Base-by-base conservation (phyloP, 23 tunicate genomes). In the Styela clava region DNA sequence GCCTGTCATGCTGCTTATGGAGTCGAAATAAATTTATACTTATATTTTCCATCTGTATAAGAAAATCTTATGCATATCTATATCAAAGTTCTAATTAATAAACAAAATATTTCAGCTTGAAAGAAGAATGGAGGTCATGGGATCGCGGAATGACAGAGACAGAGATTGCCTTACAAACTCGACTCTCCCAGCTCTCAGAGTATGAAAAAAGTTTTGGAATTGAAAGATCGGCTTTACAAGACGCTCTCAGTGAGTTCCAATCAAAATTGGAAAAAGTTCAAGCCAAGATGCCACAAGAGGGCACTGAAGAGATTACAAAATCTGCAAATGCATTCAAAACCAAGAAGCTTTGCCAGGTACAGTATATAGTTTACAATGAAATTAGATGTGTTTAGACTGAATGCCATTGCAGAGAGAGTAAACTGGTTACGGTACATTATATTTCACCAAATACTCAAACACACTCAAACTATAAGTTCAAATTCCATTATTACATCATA, bases 61-160 rank as follows among this genome's bases (percentile, higher is more conserved):
- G n/a, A n/a, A n/a, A n/a, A n/a, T n/a, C n/a, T n/a, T n/a, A n/a
- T n/a, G n/a, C n/a, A n/a, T n/a, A n/a, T n/a, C n/a, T n/a, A n/a
- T n/a, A n/a, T n/a, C n/a, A n/a, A n/a, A n/a, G n/a, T n/a, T n/a
- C n/a, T n/a, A n/a, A n/a, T n/a, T n/a, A n/a, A n/a, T n/a, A n/a
- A n/a, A n/a, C n/a, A n/a, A n/a, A n/a, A n/a, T n/a, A n/a, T 65
- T 86, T 33, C 62, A 93, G 98, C 74, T 68, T 93, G 74, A 93
- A 85, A 69, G 89, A 84, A 36, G 89, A 93, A 56, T 93, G 98
- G 98, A 71, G 87, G 24, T 31, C 84, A 2, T 93, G 93, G 93
- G 98, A 93, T 56, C 74, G 98, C 1, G 79, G 61, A 16, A 18
- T 93, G 62, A 87, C 86, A 24, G 98, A 84, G 69, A 74, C 93